These are phyloP conservation scores for Lasioglossum morio DNA, from an alignment of 2,888 invertebrate species.

Conservation along the genomic window DNA sequence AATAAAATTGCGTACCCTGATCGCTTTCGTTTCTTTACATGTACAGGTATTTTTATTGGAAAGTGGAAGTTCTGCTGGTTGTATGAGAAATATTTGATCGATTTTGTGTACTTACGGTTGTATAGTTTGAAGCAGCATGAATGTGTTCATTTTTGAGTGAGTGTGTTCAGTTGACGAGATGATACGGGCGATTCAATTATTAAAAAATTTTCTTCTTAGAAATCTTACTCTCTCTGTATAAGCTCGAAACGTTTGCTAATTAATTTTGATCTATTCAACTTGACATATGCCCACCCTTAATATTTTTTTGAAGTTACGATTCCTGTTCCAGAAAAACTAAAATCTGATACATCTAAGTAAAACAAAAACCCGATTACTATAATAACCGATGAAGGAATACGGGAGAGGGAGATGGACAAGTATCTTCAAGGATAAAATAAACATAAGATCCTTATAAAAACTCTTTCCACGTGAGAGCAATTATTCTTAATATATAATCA, in stretches of 20 bases:
- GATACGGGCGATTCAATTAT: not conserved
- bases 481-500: slow-evolving; percentile 7
- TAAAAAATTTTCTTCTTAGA: not conserved
- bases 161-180: not conserved
- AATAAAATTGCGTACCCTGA: not conserved
- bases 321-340: not conserved
- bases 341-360: not conserved
- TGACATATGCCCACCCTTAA: not conserved
- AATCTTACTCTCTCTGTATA: not conserved
- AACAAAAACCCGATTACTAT: no score
- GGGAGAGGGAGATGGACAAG: not conserved
- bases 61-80: not conserved
- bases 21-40: not conserved
- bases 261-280: not conserved
- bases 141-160: not conserved
- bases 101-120: not conserved
- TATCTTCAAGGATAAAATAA: not conserved
- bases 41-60: not conserved
- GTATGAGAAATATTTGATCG: not conserved
- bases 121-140: not conserved
- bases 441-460: slow-evolving; percentile 1
- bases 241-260: not conserved
- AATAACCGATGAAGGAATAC: not conserved
- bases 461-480: slow-evolving; percentile 9
- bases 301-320: not conserved